Base-by-base conservation (phyloP, 2,888 invertebrate species). In the Latrodectus hesperus region DNA sequence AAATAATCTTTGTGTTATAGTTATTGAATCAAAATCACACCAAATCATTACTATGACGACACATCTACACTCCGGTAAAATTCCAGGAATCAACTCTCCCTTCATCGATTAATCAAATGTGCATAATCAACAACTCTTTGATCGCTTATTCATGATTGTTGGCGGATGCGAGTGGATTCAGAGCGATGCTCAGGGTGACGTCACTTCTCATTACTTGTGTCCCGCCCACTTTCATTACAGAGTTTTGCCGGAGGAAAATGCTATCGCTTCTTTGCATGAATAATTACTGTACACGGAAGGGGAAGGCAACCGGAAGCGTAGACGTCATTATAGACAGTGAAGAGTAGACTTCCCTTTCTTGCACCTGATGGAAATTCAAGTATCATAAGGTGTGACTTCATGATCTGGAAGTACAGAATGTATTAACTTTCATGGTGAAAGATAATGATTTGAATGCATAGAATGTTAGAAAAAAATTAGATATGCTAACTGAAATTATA, bases 181-280 rank as follows among this genome's bases (percentile, higher is more conserved):
- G 38, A 51, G 38, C 79, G 22, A 26, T 16, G 49, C 55, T 75
- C 72, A n/a, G n/a, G 8, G 68, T 85, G 85, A 85, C 85, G 85
- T 85, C 85, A 85, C 79, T 79, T 85, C 85, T 85, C 85, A 85
- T 85, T 85, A 80, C 71, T 68, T 71, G 52, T 74, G 80, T 70
- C 85, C 85, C 52, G 80, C 85, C 49, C 67, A 75, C 26, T 80
- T 80, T 85, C 80, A 85, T 80, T 85, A 84, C 78, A n/a, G 73
- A 49, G 67, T 65, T 72, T 65, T 38, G 74, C 68, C 79, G 26
- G 73, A 55, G 51, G 79, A 76, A 22, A 52, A 51, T 55, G 70
- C 51, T 38, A 65, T 49, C 17, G 64, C 26, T 14, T 55, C 9
- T 51, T 38, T 10, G 38, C 51, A n/a, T 12, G 51, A 26, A 79